Evolutionary conservation across 2,888 invertebrate genomes (phyloP), one percentile per base, ranked within the genome.

Genomic region (Galerucella pusilla): DNA sequence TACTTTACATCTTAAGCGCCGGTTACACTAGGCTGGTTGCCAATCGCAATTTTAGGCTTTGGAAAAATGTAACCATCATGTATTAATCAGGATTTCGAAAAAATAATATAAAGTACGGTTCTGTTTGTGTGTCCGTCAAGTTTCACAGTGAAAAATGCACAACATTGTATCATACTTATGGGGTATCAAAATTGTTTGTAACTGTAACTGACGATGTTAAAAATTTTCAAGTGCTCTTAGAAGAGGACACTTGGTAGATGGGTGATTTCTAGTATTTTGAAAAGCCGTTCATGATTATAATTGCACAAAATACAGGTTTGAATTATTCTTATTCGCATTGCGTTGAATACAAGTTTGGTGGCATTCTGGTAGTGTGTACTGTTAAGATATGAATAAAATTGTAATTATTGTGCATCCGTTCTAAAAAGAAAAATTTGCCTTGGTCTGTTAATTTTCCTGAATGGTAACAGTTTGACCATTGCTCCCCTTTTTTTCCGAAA

Each of bases 241-340:
- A 70, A 73, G 69, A 59, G 71, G 65, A 46, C 73, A 73, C 71
- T 76, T 73, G 73, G 73, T 68, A 73, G 57, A 68, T 76, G 68
- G 67, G 28, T 52, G 59, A 16, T 16, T 20, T 57, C 9, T 57
- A 10, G 11, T 14, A 54, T 60, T 63, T 54, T 68, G 60, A 69
- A 68, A 68, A 16, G 20, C 16, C 9, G 16, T n/a, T 57, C 5
- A 16, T 5, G 12, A 57, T 57, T 16, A 57, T 57, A 57, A 57
- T 57, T 57, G 57, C 57, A 16, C 57, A 16, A 57, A 2, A 57
- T 57, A 16, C 20, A 57, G 57, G 35, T n/a, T 57, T 57, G 20
- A 57, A 57, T 57, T 57, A 16, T 57, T 57, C 57, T 52, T 20
- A 57, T 57, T 57, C 57, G 16, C 3, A 57, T 20, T 57, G n/a